Percentiles rank a stretch among this genome's conserved stretches.
These are phyloP conservation scores for Gnathonemus echidnorhynchus DNA, from an alignment of 2,113 vertebrate species.

Conservation along the genomic window DNA sequence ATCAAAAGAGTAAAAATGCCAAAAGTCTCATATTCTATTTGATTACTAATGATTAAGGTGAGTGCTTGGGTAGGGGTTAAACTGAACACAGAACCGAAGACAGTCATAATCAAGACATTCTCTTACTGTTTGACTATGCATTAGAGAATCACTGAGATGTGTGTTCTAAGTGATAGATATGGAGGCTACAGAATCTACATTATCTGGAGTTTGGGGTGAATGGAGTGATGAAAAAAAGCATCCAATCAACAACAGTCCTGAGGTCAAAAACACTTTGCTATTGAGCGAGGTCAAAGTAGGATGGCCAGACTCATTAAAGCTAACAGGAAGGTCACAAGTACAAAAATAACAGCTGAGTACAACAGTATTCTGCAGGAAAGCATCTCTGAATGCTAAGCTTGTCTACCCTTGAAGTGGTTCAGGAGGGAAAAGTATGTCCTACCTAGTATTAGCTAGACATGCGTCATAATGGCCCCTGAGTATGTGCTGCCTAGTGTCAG, in stretches of 20 bases:
- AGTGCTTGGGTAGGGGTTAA: no score
- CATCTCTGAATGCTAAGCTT: not conserved
- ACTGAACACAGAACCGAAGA: not conserved
- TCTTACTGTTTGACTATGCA: not conserved
- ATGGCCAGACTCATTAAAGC: not conserved
- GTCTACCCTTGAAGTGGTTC: not conserved
- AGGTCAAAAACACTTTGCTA: slow-evolving; percentile 31
- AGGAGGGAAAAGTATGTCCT: not conserved
- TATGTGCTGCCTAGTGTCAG: not conserved
- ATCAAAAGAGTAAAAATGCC: no score
- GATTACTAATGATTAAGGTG: no score
- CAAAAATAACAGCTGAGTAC: not conserved
- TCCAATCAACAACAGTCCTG: not conserved
- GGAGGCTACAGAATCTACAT: not conserved
- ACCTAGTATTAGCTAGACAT: not conserved
- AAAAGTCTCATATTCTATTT: no score
- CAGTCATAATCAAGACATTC: not conserved
- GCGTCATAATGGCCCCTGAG: not conserved
- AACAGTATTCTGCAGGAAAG: not conserved
- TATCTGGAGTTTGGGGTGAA: not conserved
- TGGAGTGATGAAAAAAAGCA: not conserved
- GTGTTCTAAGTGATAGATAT: not conserved
- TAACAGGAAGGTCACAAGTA: not conserved
- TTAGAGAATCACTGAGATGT: not conserved
- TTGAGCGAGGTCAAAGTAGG: slow-evolving; percentile 34